Evolutionary conservation across 2,888 invertebrate genomes (phyloP), one percentile per base, ranked within the genome.

Genomic region (Eurytoma adleriae): DNA sequence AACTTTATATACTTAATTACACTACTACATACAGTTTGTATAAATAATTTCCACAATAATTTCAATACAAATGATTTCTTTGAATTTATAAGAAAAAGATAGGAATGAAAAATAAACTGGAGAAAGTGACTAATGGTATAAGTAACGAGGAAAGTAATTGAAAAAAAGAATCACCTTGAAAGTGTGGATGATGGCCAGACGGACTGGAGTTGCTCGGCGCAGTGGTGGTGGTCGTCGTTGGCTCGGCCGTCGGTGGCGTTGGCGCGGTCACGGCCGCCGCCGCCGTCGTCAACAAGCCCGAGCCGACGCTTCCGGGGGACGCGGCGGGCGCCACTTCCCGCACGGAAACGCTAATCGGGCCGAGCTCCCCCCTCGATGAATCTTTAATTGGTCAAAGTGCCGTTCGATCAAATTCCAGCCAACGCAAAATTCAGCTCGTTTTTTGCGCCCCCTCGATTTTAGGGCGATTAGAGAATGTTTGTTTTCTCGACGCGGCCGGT

Each of bases 271-370:
- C 89, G 48, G 88, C 85, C 50, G 48, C 85, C 52, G 89, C 88
- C 59, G 89, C 88, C 79, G 90, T 90, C 73, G 90, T 90, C 69
- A 91, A 85, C 83, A 90, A 84, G 62, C 90, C 89, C 61, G 90
- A 88, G 24, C 90, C 90, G 40, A 88, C 84, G 83, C 88, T 90
- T 52, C 86, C 88, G 7, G 90, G 88, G 27, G 90, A 90, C 56
- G 89, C 88, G 10, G 87, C 84, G 20, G 89, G 88, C 12, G 89
- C 86, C 12, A 86, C 87, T 81, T 90, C 90, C 77, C 90, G 86
- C 67, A 89, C 90, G 2, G 90, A 88, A 30, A 90, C 90, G 80
- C 88, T 89, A 81, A 90, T 89, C 2, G 90, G 66, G 3, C 73
- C 71, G 2, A 79, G 71, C 56, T 82, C 74, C 3, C 59, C 20